phyloP scores from a whole-genome alignment of 2,113 vertebrate species.

The mouse (Mus musculus) region DNA sequence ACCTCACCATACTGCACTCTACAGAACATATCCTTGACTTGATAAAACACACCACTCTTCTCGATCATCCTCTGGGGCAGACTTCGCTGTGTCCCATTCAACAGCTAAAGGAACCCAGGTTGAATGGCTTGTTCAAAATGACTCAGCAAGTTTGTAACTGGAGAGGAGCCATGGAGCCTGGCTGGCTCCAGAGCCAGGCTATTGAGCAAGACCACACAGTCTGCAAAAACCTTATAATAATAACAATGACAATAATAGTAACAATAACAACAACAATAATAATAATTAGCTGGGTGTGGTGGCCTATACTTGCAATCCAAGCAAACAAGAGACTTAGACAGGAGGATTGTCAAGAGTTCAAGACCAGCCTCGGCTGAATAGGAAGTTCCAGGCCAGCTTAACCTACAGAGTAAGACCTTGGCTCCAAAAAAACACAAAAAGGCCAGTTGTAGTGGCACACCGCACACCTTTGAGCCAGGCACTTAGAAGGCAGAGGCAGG shows the following conservation, averaged over 20 bases:
- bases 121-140: neutral
- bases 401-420: neutral
- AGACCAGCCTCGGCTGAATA: neutral
- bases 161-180: neutral
- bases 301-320: neutral
- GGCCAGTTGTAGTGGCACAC: neutral
- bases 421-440: neutral
- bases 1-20: too few species aligned
- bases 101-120: neutral
- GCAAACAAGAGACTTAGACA: neutral
- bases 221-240: neutral
- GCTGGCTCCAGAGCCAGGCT: neutral
- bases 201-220: neutral
- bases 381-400: neutral
- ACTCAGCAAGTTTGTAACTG: constrained; percentile 20
- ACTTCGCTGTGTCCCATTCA: neutral
- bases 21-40: too few species aligned
- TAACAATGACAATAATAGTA: neutral
- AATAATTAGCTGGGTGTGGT: neutral
- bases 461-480: neutral
- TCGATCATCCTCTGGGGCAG: neutral
- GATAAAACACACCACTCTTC: neutral
- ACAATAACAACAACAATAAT: neutral
- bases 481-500: neutral
- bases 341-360: neutral